Evolutionary conservation across 2,113 vertebrate species (phyloP), one percentile per base, ranked within the genome.

Genomic region (Tor tambroides): DNA sequence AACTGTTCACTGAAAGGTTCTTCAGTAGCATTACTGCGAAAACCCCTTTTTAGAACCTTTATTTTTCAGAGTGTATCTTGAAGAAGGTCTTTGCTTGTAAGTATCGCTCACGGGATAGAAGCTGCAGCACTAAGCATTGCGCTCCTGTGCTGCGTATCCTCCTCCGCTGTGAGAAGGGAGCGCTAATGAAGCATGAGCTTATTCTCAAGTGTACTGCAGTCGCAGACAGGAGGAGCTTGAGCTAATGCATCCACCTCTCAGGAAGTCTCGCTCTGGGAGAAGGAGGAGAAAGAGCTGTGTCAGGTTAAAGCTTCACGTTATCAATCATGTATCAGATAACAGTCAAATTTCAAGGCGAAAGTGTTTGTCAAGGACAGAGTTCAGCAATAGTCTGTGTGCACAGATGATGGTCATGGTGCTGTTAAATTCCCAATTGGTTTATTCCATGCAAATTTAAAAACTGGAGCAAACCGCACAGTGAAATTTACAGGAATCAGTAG

Each of bases 211-310:
- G 23, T 86, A 43, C 65, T 56, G 77, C 65, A 86, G 77, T 51
- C 30, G 35, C 49, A 54, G 43, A 5, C 63, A 56, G 59, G 79
- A 81, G 79, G 79, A 81, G 79, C 59, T 67, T 43, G 38, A 46
- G 80, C 80, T 81, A 81, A 81, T 81, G 80, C 80, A 65, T 30
- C 23, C 80, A 41, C 80, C 80, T 61, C 79, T 82, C n/a, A 32
- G 41, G 61, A 82, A 49, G 61, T n/a, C 17, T 28, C 15, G 15
- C 41, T 67, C 9, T 7, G 75, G 75, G 19, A 23, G 30, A 56
- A 38, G 56, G 14, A 43, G 38, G 30, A 80, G 77, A 80, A 65
- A 81, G 56, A 82, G 80, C 80, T 67, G 59, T 83, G 80, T 83
- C 63, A 51, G 19, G 63, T 67, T 49, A 51, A 83, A 83, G 61